Conservation (phyloP, 2,113 vertebrate species). For the Amazona guildingii region DNA sequence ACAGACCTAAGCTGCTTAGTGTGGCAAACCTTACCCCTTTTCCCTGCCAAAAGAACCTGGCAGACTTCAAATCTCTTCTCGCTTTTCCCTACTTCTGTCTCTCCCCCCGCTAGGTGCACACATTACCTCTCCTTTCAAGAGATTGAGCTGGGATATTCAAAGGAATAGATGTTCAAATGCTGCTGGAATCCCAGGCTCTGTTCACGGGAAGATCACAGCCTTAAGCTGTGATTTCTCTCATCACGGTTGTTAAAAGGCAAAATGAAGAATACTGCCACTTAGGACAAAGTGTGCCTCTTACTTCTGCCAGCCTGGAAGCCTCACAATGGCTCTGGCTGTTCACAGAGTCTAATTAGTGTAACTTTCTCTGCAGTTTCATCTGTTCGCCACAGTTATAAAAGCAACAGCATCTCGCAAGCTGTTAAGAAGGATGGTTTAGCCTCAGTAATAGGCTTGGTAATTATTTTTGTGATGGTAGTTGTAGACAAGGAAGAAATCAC, state of each 20-base stretch:
- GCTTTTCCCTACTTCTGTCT: neutral
- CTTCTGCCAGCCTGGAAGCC: conserved; percentile 9
- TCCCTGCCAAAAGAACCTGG: neutral
- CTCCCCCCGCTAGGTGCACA: neutral
- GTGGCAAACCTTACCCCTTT: neutral
- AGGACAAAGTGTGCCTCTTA: neutral
- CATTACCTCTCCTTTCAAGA: neutral
- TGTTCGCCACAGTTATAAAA: conserved; percentile 28
- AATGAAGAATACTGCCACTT: conserved; percentile 20
- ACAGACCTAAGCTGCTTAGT: neutral
- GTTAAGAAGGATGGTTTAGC: neutral
- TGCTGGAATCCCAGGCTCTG: neutral
- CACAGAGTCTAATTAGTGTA: conserved; percentile 38
- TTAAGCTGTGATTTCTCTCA: neutral
- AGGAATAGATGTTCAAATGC: neutral
- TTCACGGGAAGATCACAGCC: neutral
- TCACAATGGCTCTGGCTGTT: conserved; percentile 7
- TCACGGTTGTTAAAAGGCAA: neutral
- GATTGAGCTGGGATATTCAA: neutral
- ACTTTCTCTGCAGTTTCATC: conserved; percentile 39
- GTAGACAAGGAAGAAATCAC: conserved; percentile 29
- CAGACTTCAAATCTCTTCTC: neutral
- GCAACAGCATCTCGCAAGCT: conserved; percentile 11
- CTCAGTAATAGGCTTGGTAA: conserved; percentile 26
- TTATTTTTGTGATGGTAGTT: conserved; percentile 43